Conservation (phyloP, 2,113 vertebrate species). For the Thryonomys swinderianus region DNA sequence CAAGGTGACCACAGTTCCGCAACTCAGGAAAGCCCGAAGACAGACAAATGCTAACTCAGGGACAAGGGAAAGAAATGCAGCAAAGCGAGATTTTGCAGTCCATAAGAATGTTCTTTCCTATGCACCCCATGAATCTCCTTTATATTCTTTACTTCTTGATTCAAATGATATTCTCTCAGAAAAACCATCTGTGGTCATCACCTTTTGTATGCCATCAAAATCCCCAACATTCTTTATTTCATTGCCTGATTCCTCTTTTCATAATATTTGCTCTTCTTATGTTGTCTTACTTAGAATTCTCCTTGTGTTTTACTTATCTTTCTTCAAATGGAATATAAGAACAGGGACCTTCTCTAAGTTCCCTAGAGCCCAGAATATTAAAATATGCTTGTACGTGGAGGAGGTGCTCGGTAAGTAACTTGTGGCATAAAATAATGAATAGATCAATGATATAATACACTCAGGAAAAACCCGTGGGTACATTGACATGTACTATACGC, state of each 20-base stretch:
- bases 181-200: background rate
- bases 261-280: background rate
- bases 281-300: background rate
- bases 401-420: background rate
- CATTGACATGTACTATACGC: background rate
- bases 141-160: background rate
- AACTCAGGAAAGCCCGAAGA: background rate
- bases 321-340: background rate
- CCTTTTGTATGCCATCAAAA: background rate
- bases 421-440: background rate
- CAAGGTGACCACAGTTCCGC: too few species aligned
- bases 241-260: background rate
- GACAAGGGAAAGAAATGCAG: too few species aligned
- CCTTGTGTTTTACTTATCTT: background rate
- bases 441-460: background rate
- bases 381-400: background rate
- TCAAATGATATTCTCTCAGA: background rate
- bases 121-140: background rate
- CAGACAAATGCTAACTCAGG: background rate
- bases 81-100: too few species aligned
- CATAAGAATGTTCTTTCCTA: background rate
- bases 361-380: background rate
- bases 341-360: background rate
- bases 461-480: background rate
- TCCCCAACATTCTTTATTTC: background rate